These are phyloP conservation scores for Ennomos erosarius DNA, from an alignment of 2,888 invertebrate genomes.

Conservation along the genomic window DNA sequence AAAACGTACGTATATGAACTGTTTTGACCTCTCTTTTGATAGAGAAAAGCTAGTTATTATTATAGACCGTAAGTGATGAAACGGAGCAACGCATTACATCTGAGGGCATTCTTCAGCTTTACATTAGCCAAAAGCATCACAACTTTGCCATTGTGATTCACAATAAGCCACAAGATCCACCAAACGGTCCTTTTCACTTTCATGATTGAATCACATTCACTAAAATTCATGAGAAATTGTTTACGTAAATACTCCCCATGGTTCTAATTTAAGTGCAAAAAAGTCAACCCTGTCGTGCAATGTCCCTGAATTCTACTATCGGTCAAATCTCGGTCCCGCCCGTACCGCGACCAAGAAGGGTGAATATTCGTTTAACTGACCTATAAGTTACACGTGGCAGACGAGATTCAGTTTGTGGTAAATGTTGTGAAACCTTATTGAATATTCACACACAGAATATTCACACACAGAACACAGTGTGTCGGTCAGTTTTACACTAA, in stretches of 20 bases:
- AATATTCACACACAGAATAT: no score
- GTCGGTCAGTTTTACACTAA: no score
- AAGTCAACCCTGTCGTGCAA: constrained; percentile 30
- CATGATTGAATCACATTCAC: constrained; percentile 40
- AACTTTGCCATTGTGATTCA: constrained; percentile 16
- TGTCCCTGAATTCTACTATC: constrained; percentile 57
- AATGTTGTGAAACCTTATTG: neutral
- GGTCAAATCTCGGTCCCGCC: constrained; percentile 71
- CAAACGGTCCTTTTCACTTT: constrained; percentile 35
- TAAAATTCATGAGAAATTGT: constrained; percentile 36
- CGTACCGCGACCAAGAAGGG: constrained; percentile 60
- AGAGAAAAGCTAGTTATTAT: no score
- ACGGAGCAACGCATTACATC: no score
- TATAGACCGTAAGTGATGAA: no score
- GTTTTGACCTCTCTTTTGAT: neutral
- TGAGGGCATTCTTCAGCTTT: neutral
- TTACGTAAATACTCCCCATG: constrained; percentile 45
- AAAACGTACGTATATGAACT: no score
- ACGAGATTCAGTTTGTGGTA: constrained; percentile 27
- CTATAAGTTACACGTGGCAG: constrained; percentile 52
- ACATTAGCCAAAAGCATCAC: constrained; percentile 7
- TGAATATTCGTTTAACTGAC: constrained; percentile 76
- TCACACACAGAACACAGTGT: no score
- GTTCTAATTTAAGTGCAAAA: constrained; percentile 57
- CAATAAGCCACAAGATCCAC: constrained; percentile 24